Conservation (phyloP, 2,113 vertebrate species). For the Colinus virginianus region DNA sequence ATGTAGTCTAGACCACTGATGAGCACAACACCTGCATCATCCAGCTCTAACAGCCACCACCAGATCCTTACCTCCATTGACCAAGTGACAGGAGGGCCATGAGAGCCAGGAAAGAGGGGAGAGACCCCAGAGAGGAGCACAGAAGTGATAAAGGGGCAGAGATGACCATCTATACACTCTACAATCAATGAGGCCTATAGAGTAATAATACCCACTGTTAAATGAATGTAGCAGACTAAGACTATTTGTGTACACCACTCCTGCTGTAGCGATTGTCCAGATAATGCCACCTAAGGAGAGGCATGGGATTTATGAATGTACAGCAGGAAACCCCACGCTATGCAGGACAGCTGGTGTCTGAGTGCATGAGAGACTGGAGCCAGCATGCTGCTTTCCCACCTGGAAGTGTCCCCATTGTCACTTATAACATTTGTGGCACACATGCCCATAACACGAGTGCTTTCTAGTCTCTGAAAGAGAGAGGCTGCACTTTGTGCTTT, state of each 20-base stretch:
- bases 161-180: background rate
- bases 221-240: rapidly evolving
- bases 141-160: rapidly evolving
- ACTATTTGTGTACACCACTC: background rate
- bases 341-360: background rate
- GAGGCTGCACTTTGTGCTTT: background rate
- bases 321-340: background rate
- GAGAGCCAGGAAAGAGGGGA: background rate
- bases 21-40: background rate
- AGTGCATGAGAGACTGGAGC: background rate
- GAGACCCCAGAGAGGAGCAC: background rate
- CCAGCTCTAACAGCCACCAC: background rate
- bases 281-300: background rate
- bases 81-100: background rate
- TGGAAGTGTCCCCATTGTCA: background rate
- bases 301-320: background rate
- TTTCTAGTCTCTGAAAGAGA: background rate
- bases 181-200: rapidly evolving
- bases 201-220: background rate
- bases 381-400: background rate
- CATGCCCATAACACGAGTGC: background rate
- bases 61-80: background rate
- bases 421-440: background rate
- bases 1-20: background rate
- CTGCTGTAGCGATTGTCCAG: background rate